Evolutionary conservation across 2,113 vertebrate species (phyloP).

Genomic region (pig (Sus scrofa)): DNA sequence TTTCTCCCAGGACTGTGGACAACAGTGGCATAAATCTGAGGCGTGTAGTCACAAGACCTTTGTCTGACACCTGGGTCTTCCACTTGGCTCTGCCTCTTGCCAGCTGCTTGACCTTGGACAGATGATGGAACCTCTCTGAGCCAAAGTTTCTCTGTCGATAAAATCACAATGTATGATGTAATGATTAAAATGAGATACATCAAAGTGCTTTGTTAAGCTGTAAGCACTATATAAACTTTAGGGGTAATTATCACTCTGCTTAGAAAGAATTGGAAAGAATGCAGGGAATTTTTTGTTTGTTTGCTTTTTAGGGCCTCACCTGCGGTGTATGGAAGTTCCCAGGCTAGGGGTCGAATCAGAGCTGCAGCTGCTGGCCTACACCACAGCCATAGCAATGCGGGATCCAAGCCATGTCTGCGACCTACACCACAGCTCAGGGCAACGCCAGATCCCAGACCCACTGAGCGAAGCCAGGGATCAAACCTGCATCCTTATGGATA

Average conservation of each 20-base stretch:
- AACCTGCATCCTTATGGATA: too few relatives aligned
- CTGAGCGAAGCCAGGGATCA: too few relatives aligned
- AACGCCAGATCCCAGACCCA: too few relatives aligned
- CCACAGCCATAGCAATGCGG: too few relatives aligned
- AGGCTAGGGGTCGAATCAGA: too few relatives aligned
- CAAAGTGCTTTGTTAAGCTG: neutral
- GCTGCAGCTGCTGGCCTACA: too few relatives aligned
- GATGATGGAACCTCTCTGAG: conserved; percentile 39
- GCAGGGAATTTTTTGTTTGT: neutral
- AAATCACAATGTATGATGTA: conserved; percentile 53
- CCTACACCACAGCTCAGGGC: too few relatives aligned
- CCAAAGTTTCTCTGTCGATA: conserved; percentile 47
- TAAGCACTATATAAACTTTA: neutral
- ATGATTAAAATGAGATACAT: neutral
- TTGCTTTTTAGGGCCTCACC: too few relatives aligned
- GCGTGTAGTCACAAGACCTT: conserved; percentile 15
- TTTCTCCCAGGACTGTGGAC: conserved; percentile 27
- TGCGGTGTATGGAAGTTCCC: too few relatives aligned
- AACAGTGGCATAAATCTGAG: conserved; percentile 15
- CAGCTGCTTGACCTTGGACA: conserved; percentile 58
- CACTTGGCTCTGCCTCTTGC: conserved; percentile 31
- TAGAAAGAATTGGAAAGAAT: neutral
- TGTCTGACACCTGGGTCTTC: conserved; percentile 46
- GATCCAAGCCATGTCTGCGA: too few relatives aligned
- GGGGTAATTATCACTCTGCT: neutral